Conservation (phyloP, 2,113 vertebrate genomes). For the Bujurquina vittata region DNA sequence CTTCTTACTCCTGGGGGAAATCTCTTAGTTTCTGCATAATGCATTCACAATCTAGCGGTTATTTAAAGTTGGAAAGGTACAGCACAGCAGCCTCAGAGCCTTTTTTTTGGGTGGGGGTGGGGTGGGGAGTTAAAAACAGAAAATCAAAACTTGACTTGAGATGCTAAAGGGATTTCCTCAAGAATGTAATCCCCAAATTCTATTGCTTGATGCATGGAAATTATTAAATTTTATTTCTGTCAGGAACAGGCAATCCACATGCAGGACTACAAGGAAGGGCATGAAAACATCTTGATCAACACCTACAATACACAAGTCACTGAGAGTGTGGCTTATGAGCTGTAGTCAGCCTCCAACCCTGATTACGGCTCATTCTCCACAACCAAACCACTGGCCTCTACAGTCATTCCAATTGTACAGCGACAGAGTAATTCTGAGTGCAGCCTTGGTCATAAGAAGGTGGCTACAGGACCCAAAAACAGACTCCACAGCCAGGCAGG, state of each 20-base stretch:
- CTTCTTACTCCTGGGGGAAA: neutral
- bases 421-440: constrained; percentile 1
- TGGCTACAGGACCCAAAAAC: neutral
- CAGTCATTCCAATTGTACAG: constrained; percentile 13
- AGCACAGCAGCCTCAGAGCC: neutral
- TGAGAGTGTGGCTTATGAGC: neutral
- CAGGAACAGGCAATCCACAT: neutral
- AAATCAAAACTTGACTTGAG: neutral
- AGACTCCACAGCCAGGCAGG: neutral
- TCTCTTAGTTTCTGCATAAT: neutral
- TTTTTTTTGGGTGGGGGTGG: neutral
- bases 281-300: neutral
- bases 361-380: constrained; percentile 17
- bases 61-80: neutral
- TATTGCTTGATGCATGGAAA: neutral
- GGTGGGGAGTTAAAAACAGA: neutral
- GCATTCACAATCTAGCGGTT: neutral
- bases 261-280: neutral
- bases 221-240: neutral
- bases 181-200: neutral
- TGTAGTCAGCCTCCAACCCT: neutral
- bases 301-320: neutral
- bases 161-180: neutral
- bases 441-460: neutral
- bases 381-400: constrained; percentile 12